These are phyloP conservation scores for Mustela lutreola DNA, from an alignment of 2,113 vertebrate species.

Conservation along the genomic window DNA sequence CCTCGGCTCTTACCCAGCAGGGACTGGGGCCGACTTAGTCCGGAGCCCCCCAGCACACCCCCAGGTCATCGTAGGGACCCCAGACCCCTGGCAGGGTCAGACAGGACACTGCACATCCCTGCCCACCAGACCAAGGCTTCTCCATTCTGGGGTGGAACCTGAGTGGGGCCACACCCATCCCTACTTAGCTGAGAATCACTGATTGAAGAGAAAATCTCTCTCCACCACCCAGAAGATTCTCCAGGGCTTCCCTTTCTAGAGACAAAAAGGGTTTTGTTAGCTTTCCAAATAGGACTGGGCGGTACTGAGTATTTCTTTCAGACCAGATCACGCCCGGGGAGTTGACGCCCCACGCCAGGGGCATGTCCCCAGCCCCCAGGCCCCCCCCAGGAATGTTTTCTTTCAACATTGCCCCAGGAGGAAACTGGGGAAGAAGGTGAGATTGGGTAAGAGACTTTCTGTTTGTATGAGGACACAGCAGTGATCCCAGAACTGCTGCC, in stretches of 20 bases:
- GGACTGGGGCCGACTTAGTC: background rate
- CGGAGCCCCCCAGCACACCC: background rate
- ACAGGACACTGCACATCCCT: rapidly evolving
- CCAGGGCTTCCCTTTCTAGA: background rate
- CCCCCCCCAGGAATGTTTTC: background rate
- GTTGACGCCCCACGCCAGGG: rapidly evolving
- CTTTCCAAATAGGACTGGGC: background rate
- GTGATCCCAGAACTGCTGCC: rapidly evolving
- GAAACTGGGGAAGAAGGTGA: background rate
- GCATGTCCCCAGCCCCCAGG: rapidly evolving
- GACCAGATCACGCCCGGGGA: rapidly evolving
- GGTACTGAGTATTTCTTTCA: background rate
- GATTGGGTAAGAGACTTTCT: background rate
- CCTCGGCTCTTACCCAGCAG: background rate
- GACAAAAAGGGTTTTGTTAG: background rate
- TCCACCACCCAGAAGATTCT: background rate
- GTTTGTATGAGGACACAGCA: background rate
- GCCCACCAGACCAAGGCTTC: no score
- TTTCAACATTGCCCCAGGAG: background rate
- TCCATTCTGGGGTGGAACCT: background rate
- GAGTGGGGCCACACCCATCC: rapidly evolving
- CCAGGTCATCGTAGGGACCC: background rate
- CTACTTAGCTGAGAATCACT: no score
- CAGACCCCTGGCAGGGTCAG: background rate
- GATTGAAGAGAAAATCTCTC: background rate